Conservation (phyloP, 1,140 invertebrate genomes). For the Plodia interpunctella region DNA sequence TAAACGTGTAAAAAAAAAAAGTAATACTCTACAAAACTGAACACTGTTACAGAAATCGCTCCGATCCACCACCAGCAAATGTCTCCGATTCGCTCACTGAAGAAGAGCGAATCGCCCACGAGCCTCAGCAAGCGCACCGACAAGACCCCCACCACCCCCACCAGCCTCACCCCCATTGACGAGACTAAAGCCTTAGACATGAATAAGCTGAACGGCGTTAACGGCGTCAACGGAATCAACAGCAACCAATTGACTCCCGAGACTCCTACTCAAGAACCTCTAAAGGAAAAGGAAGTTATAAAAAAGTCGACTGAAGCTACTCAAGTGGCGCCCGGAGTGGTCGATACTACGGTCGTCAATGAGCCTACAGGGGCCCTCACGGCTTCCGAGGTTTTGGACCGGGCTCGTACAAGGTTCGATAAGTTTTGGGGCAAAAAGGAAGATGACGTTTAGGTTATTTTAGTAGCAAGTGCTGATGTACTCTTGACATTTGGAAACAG, state of each 20-base stretch:
- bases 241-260: slow-evolving; percentile 65
- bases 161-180: slow-evolving; percentile 72
- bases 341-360: slow-evolving; percentile 71
- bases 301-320: slow-evolving; percentile 72
- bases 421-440: slow-evolving; percentile 88
- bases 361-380: slow-evolving; percentile 55
- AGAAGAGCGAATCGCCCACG: slow-evolving; percentile 71
- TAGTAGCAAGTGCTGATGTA: slow-evolving; percentile 16
- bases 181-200: slow-evolving; percentile 72
- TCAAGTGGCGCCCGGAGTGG: slow-evolving; percentile 65
- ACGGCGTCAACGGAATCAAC: slow-evolving; percentile 53
- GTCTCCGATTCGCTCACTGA: slow-evolving; percentile 70
- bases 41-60: slow-evolving; percentile 73
- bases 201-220: slow-evolving; percentile 64
- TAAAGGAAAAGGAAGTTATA: slow-evolving; percentile 54
- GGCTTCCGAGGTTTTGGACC: slow-evolving; percentile 88
- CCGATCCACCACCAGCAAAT: slow-evolving; percentile 74
- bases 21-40: slow-evolving; percentile 14
- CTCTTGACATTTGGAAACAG: not conserved
- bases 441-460: slow-evolving; percentile 62
- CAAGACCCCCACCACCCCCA: slow-evolving; percentile 73
- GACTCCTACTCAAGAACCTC: slow-evolving; percentile 54
- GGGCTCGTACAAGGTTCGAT: slow-evolving; percentile 89
- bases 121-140: slow-evolving; percentile 67
- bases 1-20: not conserved